Conservation (phyloP, 1,140 invertebrate genomes). For the Littorina saxatilis region DNA sequence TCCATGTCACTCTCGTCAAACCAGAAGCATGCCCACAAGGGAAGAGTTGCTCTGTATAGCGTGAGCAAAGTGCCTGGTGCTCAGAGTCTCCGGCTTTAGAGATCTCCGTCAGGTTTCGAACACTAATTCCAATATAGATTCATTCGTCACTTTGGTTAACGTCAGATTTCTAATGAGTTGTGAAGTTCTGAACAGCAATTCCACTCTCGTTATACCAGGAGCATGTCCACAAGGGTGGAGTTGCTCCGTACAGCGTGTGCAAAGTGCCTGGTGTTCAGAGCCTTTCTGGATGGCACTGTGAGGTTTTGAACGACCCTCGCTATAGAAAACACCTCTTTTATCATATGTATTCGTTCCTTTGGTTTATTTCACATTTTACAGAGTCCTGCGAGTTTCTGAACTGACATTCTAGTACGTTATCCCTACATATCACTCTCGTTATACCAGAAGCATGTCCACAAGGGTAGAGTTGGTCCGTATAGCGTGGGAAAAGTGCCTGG, state of each 20-base stretch:
- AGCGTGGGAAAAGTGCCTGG: conserved; percentile 44
- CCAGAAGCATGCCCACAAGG: conserved; percentile 1
- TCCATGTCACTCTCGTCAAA: too few species aligned
- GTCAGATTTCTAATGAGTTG: neutral
- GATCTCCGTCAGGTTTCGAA: neutral
- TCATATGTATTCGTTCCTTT: neutral
- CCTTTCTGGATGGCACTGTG: conserved; percentile 52
- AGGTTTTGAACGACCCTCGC: conserved; percentile 43
- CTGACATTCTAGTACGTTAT: neutral
- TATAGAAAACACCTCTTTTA: neutral
- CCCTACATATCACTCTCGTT: neutral
- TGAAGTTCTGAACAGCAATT: neutral
- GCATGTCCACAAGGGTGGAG: conserved; percentile 41
- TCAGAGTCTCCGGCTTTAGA: neutral
- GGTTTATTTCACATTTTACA: neutral
- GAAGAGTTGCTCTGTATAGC: neutral
- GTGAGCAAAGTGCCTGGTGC: too few species aligned
- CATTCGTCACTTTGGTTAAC: neutral
- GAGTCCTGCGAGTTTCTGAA: neutral
- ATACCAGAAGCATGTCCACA: conserved; percentile 38
- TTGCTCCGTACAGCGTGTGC: conserved; percentile 47
- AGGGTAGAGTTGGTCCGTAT: conserved; percentile 46
- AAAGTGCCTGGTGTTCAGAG: conserved; percentile 45
- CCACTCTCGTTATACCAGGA: conserved; percentile 12
- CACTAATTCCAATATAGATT: neutral